Evolutionary conservation across 2,797 vertebrate genomes (phyloP).

Genomic region (Rousettus madagascariensis): DNA sequence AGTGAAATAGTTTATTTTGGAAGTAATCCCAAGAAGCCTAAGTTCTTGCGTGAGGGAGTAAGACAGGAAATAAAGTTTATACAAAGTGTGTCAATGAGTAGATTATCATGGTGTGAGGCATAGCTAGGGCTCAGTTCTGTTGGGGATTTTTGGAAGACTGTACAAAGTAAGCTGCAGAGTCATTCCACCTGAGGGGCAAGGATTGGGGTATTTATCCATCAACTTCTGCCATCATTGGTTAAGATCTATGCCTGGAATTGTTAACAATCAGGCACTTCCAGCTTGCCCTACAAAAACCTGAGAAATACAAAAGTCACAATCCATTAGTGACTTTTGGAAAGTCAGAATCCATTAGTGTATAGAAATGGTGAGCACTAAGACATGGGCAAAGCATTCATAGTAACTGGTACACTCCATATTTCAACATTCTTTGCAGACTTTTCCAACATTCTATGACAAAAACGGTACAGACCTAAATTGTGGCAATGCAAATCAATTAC

Average conservation of each 20-base stretch:
- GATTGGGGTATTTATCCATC: not conserved
- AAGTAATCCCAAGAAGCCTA: not conserved
- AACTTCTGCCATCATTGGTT: not conserved
- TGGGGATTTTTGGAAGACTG: not conserved
- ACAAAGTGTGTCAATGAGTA: not conserved
- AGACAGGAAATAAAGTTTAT: not conserved
- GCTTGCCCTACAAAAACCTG: not conserved
- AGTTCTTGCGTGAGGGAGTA: not conserved
- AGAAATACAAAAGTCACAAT: not conserved
- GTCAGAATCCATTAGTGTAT: not conserved
- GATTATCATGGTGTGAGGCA: not conserved
- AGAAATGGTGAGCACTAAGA: not conserved
- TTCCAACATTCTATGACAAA: not conserved
- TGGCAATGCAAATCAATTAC: not conserved
- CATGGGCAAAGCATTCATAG: not conserved
- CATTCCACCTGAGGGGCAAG: not conserved
- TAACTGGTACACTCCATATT: not conserved
- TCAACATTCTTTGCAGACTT: not conserved
- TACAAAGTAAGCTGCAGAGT: not conserved
- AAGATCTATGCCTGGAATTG: not conserved
- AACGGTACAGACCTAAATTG: not conserved
- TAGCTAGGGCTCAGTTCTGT: not conserved
- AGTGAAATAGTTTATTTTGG: not conserved
- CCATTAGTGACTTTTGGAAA: not conserved
- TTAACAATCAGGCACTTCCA: not conserved